phyloP scores from a whole-genome alignment of 2,113 vertebrate species.

The Numida meleagris region DNA sequence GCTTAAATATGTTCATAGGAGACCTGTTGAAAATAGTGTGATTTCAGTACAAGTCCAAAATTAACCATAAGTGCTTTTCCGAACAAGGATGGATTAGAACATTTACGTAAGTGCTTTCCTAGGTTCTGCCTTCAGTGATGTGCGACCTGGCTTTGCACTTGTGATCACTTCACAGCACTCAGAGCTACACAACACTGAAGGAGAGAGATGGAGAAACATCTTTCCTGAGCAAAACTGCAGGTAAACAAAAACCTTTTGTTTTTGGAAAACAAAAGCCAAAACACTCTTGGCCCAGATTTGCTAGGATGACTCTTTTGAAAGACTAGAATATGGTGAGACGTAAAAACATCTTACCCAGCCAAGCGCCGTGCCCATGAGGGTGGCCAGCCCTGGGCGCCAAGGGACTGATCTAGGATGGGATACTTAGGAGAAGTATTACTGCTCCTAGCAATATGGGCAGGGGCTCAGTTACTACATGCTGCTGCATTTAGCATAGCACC shows the following conservation, averaged over 20 bases:
- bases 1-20: neutral
- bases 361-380: neutral
- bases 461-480: neutral
- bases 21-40: neutral
- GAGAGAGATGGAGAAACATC: neutral
- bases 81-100: neutral
- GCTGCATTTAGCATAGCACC: neutral
- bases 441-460: neutral
- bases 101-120: slow-evolving; percentile 1
- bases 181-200: neutral
- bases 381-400: accelerated
- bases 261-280: neutral
- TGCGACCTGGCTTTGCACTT: neutral
- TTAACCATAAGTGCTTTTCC: neutral
- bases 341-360: neutral
- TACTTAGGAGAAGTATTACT: neutral
- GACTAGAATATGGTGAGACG: neutral
- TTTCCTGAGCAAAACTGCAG: neutral
- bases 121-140: neutral
- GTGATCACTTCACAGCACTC: neutral
- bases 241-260: no score
- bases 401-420: neutral
- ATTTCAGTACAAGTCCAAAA: neutral
- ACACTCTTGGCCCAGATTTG: neutral
- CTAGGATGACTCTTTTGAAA: neutral